A percentile compares a stretch with the other conserved stretches of the same genome.
Evolutionary conservation across 2,888 invertebrate genomes (phyloP).

Genomic region (Temnothorax rugatulus): DNA sequence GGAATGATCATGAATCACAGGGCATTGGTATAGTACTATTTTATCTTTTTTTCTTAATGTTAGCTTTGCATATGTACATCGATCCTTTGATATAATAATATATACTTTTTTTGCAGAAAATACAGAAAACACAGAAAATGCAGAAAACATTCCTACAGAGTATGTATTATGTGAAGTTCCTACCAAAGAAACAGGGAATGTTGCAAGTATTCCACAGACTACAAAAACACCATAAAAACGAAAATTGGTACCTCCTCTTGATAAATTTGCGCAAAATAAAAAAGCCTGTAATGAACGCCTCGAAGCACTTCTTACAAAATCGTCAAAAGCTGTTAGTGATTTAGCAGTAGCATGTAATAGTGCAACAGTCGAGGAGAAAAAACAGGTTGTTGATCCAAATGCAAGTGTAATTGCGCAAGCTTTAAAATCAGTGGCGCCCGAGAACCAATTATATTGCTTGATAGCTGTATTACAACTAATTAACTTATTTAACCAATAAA

Average conservation of each 20-base stretch:
- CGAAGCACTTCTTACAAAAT: neutral
- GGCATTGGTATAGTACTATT: too few species aligned
- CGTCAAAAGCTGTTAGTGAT: neutral
- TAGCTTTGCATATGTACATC: too few species aligned
- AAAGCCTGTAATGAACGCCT: neutral
- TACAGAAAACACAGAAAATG: too few species aligned
- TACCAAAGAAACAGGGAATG: neutral
- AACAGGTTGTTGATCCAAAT: neutral
- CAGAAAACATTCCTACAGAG: too few species aligned
- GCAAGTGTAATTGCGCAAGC: neutral
- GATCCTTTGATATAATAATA: too few species aligned
- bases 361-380: neutral
- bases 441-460: neutral
- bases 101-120: too few species aligned
- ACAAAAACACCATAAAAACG: neutral
- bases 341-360: neutral
- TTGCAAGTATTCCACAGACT: neutral
- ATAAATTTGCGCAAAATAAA: neutral
- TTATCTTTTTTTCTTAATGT: too few species aligned
- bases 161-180: neutral
- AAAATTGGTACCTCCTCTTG: neutral
- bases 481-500: neutral
- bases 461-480: slow-evolving; percentile 2
- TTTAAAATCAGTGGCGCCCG: neutral
- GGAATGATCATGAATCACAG: too few species aligned